Conservation (phyloP, 2,113 vertebrate genomes). For the Mobula hypostoma region DNA sequence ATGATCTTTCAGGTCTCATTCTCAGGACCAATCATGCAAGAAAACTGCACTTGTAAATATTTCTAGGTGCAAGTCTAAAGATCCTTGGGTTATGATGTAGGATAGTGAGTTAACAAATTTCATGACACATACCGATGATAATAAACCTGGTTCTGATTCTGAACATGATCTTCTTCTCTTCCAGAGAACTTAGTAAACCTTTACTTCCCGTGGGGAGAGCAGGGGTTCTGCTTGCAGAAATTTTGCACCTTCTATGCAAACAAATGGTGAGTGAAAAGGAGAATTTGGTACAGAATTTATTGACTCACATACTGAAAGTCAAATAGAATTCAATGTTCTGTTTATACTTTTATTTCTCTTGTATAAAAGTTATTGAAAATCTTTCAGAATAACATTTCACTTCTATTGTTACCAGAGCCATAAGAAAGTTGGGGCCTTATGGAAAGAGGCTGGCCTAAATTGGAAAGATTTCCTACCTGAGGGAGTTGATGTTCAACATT, state of each 20-base stretch:
- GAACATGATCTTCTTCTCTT: constrained; percentile 45
- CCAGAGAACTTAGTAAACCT: constrained; percentile 96
- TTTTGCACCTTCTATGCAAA: constrained; percentile 99
- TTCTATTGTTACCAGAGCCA: constrained; percentile 73
- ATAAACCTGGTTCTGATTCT: too few relatives aligned
- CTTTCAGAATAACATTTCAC: not conserved
- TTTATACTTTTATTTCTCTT: not conserved
- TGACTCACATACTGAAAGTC: constrained; percentile 39
- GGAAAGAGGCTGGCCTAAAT: constrained; percentile 81
- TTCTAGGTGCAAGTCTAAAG: not conserved
- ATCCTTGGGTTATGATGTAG: not conserved
- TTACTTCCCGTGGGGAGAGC: constrained; percentile 95
- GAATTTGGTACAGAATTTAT: not conserved
- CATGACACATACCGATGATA: too few relatives aligned
- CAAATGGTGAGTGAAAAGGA: constrained; percentile 77
- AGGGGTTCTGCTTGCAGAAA: constrained; percentile 87
- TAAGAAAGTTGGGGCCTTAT: constrained; percentile 87
- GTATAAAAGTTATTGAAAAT: not conserved
- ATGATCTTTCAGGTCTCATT: not conserved
- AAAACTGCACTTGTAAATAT: not conserved
- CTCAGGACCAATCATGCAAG: not conserved
- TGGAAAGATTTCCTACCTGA: constrained; percentile 83
- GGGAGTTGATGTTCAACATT: constrained; percentile 78
- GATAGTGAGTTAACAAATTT: not conserved
- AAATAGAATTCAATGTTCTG: not conserved